Conservation (phyloP, 2,113 vertebrate genomes). For the Zosterops hypoxanthus region DNA sequence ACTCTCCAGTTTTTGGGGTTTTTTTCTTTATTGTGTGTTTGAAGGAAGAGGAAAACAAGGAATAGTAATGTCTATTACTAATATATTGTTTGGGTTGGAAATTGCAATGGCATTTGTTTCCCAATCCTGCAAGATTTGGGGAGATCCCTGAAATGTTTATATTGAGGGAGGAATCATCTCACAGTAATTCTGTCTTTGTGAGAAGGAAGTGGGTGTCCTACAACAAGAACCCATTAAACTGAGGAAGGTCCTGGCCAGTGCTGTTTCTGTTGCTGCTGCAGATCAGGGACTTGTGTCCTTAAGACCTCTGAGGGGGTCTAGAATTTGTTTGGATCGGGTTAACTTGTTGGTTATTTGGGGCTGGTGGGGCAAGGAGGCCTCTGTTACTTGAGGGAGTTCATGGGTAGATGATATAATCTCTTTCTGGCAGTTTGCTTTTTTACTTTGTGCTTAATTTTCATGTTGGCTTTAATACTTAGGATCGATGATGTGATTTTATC, state of each 20-base stretch:
- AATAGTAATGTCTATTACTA: not conserved
- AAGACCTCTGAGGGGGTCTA: not conserved
- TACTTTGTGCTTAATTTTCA: not conserved
- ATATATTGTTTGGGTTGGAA: not conserved
- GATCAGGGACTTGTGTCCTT: not conserved
- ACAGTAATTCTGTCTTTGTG: not conserved
- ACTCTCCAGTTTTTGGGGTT: not conserved
- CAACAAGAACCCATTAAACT: not conserved
- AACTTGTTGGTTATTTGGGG: not conserved
- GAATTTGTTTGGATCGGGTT: not conserved
- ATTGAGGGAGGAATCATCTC: not conserved
- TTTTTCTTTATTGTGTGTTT: not conserved
- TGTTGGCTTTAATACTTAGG: not conserved
- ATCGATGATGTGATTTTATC: not conserved
- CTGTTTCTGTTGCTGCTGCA: not conserved
- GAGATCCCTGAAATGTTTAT: not conserved
- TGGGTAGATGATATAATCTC: not conserved
- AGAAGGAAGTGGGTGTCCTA: accelerated
- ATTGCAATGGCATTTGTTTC: not conserved
- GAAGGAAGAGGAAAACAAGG: not conserved
- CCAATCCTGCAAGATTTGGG: not conserved
- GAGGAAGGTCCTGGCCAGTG: not conserved
- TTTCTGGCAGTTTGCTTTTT: not conserved
- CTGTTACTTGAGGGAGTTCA: not conserved
- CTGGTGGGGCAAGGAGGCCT: not conserved